phyloP scores from a whole-genome alignment of 53 echinoderm and acorn worm genomes.

The Hippasteria phrygiana region DNA sequence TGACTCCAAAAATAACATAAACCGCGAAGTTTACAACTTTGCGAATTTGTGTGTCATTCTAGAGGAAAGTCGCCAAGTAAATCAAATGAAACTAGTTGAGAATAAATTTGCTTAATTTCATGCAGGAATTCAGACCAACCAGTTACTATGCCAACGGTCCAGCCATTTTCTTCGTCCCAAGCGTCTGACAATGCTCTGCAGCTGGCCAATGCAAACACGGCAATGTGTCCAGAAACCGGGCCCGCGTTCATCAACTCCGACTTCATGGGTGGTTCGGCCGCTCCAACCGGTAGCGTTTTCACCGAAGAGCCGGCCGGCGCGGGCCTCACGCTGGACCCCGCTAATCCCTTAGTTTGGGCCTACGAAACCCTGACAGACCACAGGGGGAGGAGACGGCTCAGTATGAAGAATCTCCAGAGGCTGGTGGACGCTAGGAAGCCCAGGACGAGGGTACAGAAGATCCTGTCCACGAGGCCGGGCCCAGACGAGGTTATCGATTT shows the following conservation, averaged over 20 bases:
- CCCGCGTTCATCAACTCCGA: background rate
- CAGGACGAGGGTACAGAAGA: conserved; percentile 4
- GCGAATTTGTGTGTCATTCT: too few species aligned
- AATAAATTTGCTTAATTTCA: too few species aligned
- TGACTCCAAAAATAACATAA: too few species aligned
- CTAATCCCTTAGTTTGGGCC: conserved; percentile 15
- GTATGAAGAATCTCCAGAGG: conserved; percentile 20
- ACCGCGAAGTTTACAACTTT: too few species aligned
- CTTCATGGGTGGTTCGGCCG: background rate
- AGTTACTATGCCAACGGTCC: background rate
- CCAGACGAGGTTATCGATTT: conserved; percentile 18
- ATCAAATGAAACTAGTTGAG: too few species aligned
- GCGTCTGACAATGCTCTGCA: background rate
- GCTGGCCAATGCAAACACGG: background rate
- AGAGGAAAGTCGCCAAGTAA: too few species aligned
- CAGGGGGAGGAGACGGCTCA: background rate
- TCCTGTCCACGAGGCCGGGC: conserved; percentile 25
- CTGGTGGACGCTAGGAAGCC: background rate
- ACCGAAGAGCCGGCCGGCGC: background rate
- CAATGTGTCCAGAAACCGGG: background rate
- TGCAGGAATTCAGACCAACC: background rate
- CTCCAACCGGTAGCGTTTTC: background rate
- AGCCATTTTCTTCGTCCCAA: background rate
- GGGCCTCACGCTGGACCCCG: background rate
- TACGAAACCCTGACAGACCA: conserved; percentile 15